Evolutionary conservation across 2,888 invertebrate species (phyloP), one percentile per base, ranked within the genome.

Genomic region (Julus scandinavius): DNA sequence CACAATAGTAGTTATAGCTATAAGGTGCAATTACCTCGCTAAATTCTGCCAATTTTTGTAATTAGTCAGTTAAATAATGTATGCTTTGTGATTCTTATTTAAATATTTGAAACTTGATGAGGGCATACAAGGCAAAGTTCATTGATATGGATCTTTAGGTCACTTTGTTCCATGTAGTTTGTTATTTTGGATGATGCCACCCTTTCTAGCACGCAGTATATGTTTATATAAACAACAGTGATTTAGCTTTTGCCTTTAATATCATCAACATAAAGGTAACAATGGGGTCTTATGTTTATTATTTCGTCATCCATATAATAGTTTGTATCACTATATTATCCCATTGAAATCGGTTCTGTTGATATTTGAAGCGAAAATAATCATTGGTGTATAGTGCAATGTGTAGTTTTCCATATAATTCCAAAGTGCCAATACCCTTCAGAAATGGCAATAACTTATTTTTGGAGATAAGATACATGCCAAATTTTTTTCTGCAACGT

Each of bases 371-470:
- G n/a, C 58, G 17, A 54, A 54, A n/a, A 63, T 17, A 63, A n/a
- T 17, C 17, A n/a, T 15, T n/a, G 17, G 58, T 17, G 17, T n/a
- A n/a, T 6, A 72, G 72, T 11, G 72, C 29, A 63, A 17, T 72
- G 7, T 20, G 1, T 1, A n/a, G 20, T 72, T 72, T 20, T 72
- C n/a, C 29, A 72, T 4, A 29, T 72, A 29, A 11, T 11, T 54
- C 11, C 72, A 72, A 29, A 72, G 72, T 20, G 29, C 20, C 17
- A 63, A 63, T 63, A 63, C 29, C 5, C 29, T 4, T 72, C 20
- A 72, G 20, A 72, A 29, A 72, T 72, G 29, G 72, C 72, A 29
- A 72, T 72, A 72, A 72, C 29, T 54, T 54, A 72, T 72, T 72
- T 72, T 72, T 29, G 72, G 20, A 72, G 72, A 72, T 29, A 72